Conservation (phyloP, 2,797 vertebrate species). For the Cottoperca gobio region DNA sequence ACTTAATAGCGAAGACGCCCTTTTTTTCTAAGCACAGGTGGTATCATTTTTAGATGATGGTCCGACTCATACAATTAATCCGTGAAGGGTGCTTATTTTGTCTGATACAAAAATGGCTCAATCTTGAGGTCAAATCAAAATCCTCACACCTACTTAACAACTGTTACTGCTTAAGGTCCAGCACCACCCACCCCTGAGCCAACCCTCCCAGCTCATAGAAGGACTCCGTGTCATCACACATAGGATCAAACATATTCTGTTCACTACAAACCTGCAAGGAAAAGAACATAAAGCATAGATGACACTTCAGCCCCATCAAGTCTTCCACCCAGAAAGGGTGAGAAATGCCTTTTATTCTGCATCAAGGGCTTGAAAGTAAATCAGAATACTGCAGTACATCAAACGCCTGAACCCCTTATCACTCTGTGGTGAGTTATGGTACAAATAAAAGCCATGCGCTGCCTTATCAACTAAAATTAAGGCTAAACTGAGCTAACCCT, state of each 20-base stretch:
- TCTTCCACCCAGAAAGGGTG: slow-evolving; percentile 41
- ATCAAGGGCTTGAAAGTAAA: slow-evolving; percentile 54
- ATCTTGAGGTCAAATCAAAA: slow-evolving; percentile 17
- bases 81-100: slow-evolving; percentile 5
- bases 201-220: slow-evolving; percentile 12
- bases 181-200: background rate
- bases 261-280: slow-evolving; percentile 19
- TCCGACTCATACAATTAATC: slow-evolving; percentile 34
- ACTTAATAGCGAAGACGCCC: no score
- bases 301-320: slow-evolving; percentile 44
- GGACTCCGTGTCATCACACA: slow-evolving; percentile 51
- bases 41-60: slow-evolving; percentile 12
- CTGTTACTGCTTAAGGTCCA: slow-evolving; percentile 4
- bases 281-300: slow-evolving; percentile 45
- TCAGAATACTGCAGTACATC: slow-evolving; percentile 46
- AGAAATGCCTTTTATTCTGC: slow-evolving; percentile 59
- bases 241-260: slow-evolving; percentile 40
- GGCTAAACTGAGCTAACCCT: slow-evolving; percentile 57
- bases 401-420: slow-evolving; percentile 47
- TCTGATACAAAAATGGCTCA: slow-evolving; percentile 17
- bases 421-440: slow-evolving; percentile 44
- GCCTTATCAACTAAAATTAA: slow-evolving; percentile 64
- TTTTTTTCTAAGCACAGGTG: slow-evolving; percentile 13
- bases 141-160: slow-evolving; percentile 40
- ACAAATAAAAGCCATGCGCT: slow-evolving; percentile 50